Conservation (phyloP, 2,113 vertebrate genomes). For the Stigmatopora nigra region DNA sequence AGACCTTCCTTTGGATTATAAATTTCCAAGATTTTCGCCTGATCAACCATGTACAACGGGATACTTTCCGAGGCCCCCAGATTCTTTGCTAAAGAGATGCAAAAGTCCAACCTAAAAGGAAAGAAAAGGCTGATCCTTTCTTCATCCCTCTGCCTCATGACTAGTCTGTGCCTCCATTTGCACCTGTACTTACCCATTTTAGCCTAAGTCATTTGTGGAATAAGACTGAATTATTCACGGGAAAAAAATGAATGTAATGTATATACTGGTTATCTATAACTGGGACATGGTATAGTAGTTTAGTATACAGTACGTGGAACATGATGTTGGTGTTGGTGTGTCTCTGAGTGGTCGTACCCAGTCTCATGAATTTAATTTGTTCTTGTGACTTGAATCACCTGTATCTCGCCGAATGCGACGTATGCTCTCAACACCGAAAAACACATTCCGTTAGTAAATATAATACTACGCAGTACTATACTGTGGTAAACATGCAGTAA, state of each 20-base stretch:
- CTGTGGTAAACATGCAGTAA: too few relatives aligned
- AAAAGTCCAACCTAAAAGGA: slow-evolving; percentile 50
- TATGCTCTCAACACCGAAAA: not conserved
- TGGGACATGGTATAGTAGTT: slow-evolving; percentile 52
- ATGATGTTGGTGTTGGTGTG: slow-evolving; percentile 26
- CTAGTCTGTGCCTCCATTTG: slow-evolving; percentile 54
- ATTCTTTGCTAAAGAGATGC: slow-evolving; percentile 71
- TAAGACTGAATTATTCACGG: slow-evolving; percentile 42
- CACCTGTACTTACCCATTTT: slow-evolving; percentile 37
- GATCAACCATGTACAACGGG: slow-evolving; percentile 78
- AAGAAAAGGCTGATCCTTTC: slow-evolving; percentile 21
- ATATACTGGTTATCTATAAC: slow-evolving; percentile 42
- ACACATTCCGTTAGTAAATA: too few relatives aligned
- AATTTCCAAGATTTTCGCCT: slow-evolving; percentile 84
- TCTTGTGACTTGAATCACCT: not conserved
- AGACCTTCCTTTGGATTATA: slow-evolving; percentile 93
- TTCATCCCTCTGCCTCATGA: slow-evolving; percentile 44
- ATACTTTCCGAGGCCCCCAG: slow-evolving; percentile 86
- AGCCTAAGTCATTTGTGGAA: slow-evolving; percentile 29
- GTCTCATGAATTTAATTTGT: not conserved
- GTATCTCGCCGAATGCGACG: not conserved
- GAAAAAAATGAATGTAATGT: slow-evolving; percentile 62
- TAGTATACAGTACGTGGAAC: slow-evolving; percentile 51
- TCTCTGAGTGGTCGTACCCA: slow-evolving; percentile 7
- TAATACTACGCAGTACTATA: not conserved